phyloP scores from a whole-genome alignment of 2,797 vertebrate genomes.

The Phyllotis vaccarum region DNA sequence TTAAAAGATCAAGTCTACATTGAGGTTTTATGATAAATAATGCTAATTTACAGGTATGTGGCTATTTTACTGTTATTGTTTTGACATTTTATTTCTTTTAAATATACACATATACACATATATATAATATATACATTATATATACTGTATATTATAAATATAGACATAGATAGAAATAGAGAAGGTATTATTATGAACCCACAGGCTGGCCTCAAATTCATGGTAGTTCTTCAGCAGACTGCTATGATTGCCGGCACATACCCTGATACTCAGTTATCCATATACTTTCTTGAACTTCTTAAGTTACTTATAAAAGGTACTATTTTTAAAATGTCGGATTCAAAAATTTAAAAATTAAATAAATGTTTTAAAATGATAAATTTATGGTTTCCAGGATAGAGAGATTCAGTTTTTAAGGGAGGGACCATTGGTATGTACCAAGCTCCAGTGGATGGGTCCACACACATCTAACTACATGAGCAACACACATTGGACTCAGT shows the following conservation, averaged over 20 bases:
- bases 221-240: neutral
- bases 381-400: neutral
- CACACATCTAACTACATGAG: too few relatives aligned
- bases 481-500: too few relatives aligned
- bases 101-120: neutral
- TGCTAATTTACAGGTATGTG: neutral
- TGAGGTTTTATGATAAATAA: neutral
- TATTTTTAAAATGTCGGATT: neutral
- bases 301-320: neutral
- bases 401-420: neutral
- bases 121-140: neutral
- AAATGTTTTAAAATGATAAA: constrained; percentile 8
- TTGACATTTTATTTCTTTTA: constrained; percentile 43
- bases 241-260: neutral
- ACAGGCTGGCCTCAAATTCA: neutral
- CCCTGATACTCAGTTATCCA: neutral
- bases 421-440: too few relatives aligned
- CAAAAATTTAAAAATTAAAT: neutral
- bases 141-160: neutral
- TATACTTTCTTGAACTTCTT: neutral
- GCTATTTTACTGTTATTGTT: neutral
- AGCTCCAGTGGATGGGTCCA: neutral
- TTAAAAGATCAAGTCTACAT: neutral
- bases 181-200: neutral
- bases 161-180: neutral